phyloP scores from a whole-genome alignment of 2,888 invertebrate species.

The Zaprionus bogoriensis region DNA sequence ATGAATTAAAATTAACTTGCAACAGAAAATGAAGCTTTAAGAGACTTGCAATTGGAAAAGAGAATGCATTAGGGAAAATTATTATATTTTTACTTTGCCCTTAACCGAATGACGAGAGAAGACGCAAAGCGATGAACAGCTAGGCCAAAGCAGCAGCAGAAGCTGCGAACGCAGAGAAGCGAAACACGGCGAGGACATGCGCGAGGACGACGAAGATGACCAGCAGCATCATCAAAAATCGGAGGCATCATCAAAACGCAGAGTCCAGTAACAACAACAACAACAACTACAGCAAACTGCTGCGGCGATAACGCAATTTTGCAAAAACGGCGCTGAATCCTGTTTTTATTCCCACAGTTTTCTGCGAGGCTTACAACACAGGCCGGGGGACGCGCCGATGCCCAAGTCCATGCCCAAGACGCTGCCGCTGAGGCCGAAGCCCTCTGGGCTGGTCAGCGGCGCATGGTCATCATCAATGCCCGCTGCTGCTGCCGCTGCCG shows the following conservation, averaged over 20 bases:
- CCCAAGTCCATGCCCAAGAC: conserved; percentile 18
- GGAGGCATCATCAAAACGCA: conserved; percentile 64
- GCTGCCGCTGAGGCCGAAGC: conserved; percentile 32
- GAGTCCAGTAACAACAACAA: too few species aligned
- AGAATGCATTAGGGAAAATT: too few species aligned
- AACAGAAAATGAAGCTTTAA: too few species aligned
- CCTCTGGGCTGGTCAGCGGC: conserved; percentile 64
- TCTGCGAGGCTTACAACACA: conserved; percentile 59
- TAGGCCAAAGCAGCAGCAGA: conserved; percentile 19
- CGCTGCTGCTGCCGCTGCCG: conserved; percentile 36
- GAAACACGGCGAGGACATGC: conserved; percentile 39
- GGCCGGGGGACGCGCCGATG: conserved; percentile 41
- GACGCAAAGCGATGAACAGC: conserved; percentile 27
- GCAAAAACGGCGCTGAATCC: conserved; percentile 70
- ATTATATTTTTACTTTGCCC: too few species aligned
- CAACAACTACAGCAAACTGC: conserved; percentile 34
- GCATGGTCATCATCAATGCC: conserved; percentile 70
- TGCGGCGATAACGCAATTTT: conserved; percentile 56
- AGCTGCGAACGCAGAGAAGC: conserved; percentile 13
- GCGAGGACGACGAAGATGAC: conserved; percentile 47
- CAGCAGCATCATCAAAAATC: conserved; percentile 65
- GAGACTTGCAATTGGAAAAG: too few species aligned
- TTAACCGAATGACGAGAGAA: too few species aligned
- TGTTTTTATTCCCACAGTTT: conserved; percentile 84
- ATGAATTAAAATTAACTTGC: too few species aligned